Conservation (phyloP, 2,888 invertebrate genomes). For the Macroteleia sp. region DNA sequence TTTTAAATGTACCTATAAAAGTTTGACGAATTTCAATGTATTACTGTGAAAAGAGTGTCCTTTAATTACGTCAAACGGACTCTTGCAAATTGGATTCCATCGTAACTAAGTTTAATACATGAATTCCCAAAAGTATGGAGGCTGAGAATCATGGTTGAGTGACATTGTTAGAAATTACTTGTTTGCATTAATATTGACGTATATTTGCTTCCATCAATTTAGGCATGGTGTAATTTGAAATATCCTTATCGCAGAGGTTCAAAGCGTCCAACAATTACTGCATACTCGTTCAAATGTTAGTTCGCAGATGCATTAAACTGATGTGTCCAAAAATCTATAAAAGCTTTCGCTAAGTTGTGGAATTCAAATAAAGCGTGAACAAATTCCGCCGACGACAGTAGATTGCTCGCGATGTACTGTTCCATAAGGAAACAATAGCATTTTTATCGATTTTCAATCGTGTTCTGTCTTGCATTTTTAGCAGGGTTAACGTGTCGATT, state of each 20-base stretch:
- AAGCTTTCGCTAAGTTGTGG: conserved; percentile 8
- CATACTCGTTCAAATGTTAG: background rate
- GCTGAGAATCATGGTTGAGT: conserved; percentile 28
- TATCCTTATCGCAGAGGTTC: background rate
- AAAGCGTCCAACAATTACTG: background rate
- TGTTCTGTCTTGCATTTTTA: conserved; percentile 35
- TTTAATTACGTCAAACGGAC: conserved; percentile 32
- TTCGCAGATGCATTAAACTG: no score
- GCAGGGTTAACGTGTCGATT: conserved; percentile 53
- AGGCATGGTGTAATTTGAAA: background rate
- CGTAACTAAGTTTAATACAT: conserved; percentile 31
- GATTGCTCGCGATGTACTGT: background rate
- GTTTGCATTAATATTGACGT: conserved; percentile 41
- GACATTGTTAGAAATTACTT: conserved; percentile 16
- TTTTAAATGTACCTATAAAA: no score
- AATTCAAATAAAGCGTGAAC: conserved; percentile 45
- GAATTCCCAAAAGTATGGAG: conserved; percentile 38
- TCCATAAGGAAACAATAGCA: conserved; percentile 43
- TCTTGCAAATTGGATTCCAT: conserved; percentile 32
- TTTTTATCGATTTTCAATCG: conserved; percentile 55
- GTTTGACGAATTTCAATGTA: background rate
- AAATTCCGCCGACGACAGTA: conserved; percentile 22
- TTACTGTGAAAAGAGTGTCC: conserved; percentile 13
- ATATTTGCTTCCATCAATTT: conserved; percentile 8
- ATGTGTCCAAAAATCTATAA: conserved; percentile 33